phyloP scores from a whole-genome alignment of 2,797 vertebrate genomes.

The Falco rusticolus region DNA sequence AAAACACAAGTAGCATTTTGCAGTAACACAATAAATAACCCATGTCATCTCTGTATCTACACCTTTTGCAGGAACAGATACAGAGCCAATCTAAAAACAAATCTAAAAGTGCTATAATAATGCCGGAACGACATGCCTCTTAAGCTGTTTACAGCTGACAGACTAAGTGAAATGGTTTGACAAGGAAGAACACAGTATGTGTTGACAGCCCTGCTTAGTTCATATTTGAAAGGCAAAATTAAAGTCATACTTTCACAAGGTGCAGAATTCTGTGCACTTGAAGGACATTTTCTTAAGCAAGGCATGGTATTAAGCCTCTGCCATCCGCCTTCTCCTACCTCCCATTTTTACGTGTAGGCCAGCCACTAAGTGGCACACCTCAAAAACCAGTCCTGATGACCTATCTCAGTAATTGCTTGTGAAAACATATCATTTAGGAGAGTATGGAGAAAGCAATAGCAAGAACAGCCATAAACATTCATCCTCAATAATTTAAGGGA shows the following conservation, averaged over 20 bases:
- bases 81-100: slow-evolving; percentile 69
- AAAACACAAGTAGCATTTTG: slow-evolving; percentile 56
- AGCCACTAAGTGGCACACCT: slow-evolving; percentile 54
- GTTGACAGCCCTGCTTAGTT: slow-evolving; percentile 66
- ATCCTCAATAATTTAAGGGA: slow-evolving; percentile 51
- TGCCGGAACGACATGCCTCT: slow-evolving; percentile 70
- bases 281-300: slow-evolving; percentile 66
- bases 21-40: slow-evolving; percentile 72
- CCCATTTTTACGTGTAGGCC: slow-evolving; percentile 21
- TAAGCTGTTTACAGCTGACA: slow-evolving; percentile 77
- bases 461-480: slow-evolving; percentile 32
- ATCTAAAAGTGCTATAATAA: slow-evolving; percentile 73
- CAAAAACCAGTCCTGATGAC: slow-evolving; percentile 36
- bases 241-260: slow-evolving; percentile 72
- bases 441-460: slow-evolving; percentile 38
- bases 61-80: slow-evolving; percentile 59
- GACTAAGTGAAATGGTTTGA: slow-evolving; percentile 65
- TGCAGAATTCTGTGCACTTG: slow-evolving; percentile 44
- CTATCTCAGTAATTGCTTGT: slow-evolving; percentile 50
- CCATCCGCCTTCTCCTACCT: slow-evolving; percentile 27
- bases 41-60: slow-evolving; percentile 63
- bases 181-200: slow-evolving; percentile 61
- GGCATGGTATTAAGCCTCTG: slow-evolving; percentile 20
- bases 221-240: slow-evolving; percentile 74
- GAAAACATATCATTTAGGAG: slow-evolving; percentile 66